These are phyloP conservation scores for Rhagonycha fulva DNA, from an alignment of 2,888 invertebrate genomes.

Conservation along the genomic window DNA sequence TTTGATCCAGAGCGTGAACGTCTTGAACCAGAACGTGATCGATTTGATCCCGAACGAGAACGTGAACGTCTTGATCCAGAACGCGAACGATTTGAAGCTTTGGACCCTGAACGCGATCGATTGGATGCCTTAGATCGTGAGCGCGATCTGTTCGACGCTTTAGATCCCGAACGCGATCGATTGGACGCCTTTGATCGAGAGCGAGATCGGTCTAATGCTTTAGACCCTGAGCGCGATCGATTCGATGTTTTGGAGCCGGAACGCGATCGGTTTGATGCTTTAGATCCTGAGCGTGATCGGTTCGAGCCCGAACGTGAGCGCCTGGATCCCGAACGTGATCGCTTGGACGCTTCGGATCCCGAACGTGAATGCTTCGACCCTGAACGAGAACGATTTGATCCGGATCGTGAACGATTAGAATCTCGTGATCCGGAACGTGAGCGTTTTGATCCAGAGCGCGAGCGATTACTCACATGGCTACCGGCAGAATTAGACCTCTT, in stretches of 20 bases:
- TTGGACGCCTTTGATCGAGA: constrained; percentile 34
- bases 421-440: constrained; percentile 40
- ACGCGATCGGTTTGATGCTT: constrained; percentile 38
- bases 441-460: constrained; percentile 41
- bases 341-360: constrained; percentile 4
- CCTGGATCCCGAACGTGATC: constrained; percentile 39
- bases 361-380: constrained; percentile 38
- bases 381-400: constrained; percentile 36
- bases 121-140: neutral
- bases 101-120: neutral
- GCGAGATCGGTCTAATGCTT: constrained; percentile 32
- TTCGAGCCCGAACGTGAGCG: constrained; percentile 28
- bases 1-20: constrained; percentile 8
- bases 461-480: constrained; percentile 29
- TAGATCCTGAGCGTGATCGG: constrained; percentile 23
- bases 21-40: constrained; percentile 35
- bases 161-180: constrained; percentile 38
- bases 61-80: neutral
- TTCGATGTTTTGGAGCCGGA: constrained; percentile 38
- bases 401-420: constrained; percentile 30
- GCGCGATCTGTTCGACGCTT: constrained; percentile 32
- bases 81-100: neutral
- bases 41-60: constrained; percentile 24
- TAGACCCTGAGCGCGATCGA: constrained; percentile 38
- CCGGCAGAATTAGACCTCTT: constrained; percentile 9